Evolutionary conservation across 1,140 invertebrate genomes (phyloP).

Genomic region (Formica exsecta): DNA sequence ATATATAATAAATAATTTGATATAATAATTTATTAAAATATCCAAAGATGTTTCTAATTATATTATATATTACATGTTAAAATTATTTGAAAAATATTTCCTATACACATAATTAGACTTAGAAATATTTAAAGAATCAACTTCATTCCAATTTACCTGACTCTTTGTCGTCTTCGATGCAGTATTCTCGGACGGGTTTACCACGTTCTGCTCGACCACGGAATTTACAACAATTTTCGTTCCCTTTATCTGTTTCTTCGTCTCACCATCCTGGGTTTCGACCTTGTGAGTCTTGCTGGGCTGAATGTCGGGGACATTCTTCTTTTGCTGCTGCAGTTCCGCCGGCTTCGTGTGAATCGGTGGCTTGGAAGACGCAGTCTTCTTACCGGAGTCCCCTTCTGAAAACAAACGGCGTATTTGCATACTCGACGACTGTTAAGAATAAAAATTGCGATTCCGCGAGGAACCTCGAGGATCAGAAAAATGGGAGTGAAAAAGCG

Average conservation of each 20-base stretch:
- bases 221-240: conserved; percentile 83
- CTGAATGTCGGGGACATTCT: conserved; percentile 80
- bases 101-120: background rate
- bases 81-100: background rate
- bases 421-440: conserved; percentile 30
- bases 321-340: conserved; percentile 71
- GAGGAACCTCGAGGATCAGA: background rate
- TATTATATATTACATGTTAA: background rate
- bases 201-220: conserved; percentile 77
- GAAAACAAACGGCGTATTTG: conserved; percentile 45
- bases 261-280: conserved; percentile 75
- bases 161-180: conserved; percentile 54
- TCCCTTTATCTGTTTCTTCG: conserved; percentile 79
- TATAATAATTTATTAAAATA: background rate
- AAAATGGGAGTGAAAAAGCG: conserved; percentile 16
- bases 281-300: conserved; percentile 83
- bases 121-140: background rate
- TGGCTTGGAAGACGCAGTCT: conserved; percentile 49
- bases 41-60: background rate
- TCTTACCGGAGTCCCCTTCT: conserved; percentile 64
- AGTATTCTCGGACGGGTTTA: conserved; percentile 67
- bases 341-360: conserved; percentile 83
- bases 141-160: conserved; percentile 65
- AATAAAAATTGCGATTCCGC: conserved; percentile 16
- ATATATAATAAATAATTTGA: background rate